Evolutionary conservation across 2,888 invertebrate species (phyloP), one percentile per base, ranked within the genome.

Genomic region (Hoplodrina ambigua): DNA sequence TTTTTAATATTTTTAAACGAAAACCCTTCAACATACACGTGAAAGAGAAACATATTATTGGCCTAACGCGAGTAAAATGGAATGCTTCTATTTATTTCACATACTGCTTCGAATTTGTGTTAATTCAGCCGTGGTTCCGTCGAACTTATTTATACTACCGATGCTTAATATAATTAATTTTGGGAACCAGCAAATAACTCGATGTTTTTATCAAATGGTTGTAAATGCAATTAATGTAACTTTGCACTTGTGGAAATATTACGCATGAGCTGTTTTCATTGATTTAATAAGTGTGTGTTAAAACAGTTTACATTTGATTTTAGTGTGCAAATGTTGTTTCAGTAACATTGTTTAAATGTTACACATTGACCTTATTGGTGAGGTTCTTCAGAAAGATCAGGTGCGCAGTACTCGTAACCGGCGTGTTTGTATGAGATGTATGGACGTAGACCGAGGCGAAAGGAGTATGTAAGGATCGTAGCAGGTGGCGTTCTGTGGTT

Each of bases 131-230:
- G 80, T 69, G 70, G 75, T 79, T 81, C 78, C 74, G 78, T 81
- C 69, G 69, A 85, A 84, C 82, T 85, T 84, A 84, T 82, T 81
- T 81, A 82, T 81, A 81, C 75, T 59, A 61, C 69, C 76, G 74
- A 75, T 53, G 41, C 25, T 41, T 66, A 49, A 68, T 70, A 65
- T 56, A 71, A 83, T 81, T 79, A 77, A 84, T 84, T 81, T 81
- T 64, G 73, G 63, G 54, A 73, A 57, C 58, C 44, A 65, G 67
- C 64, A 41, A 72, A 76, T 75, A 69, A 62, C 55, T 56, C 64
- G 15, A 61, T 58, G 57, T 67, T 78, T 76, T 78, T 81, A 81
- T 82, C 63, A 69, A 75, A 79, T 74, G 67, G 72, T 70, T 68
- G 82, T 71, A 52, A 62, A 68, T 74, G 53, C 64, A 56, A 74